These are phyloP conservation scores for Cyprinodon variegatus DNA, from an alignment of 2,113 vertebrate species.

Conservation along the genomic window DNA sequence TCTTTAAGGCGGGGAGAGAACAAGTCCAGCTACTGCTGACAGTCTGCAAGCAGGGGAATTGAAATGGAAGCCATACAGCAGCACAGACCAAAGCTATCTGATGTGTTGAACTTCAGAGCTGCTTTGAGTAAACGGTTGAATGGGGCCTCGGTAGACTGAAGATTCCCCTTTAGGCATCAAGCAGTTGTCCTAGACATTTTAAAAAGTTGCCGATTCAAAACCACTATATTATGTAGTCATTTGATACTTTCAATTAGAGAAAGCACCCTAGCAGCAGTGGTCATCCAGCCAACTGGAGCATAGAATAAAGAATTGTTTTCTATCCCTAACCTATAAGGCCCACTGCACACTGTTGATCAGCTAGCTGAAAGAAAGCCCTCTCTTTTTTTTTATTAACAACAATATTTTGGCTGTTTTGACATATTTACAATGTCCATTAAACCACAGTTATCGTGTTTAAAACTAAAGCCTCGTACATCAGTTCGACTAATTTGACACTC, in stretches of 20 bases:
- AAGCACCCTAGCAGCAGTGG: too few species aligned
- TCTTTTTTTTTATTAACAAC: neutral
- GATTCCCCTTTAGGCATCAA: neutral
- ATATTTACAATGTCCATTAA: neutral
- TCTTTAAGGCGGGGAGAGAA: slow-evolving; percentile 7
- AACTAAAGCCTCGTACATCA: neutral
- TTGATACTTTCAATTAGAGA: neutral
- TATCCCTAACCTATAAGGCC: neutral
- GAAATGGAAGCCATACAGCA: slow-evolving; percentile 13
- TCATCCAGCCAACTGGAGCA: neutral
- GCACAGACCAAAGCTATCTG: slow-evolving; percentile 5
- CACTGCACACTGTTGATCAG: neutral
- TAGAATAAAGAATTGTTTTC: neutral
- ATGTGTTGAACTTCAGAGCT: slow-evolving; percentile 39
- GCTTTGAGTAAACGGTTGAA: neutral
- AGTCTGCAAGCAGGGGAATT: slow-evolving; percentile 15
- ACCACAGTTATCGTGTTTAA: neutral
- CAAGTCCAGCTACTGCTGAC: slow-evolving; percentile 38
- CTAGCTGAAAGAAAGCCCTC: neutral
- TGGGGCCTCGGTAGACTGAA: slow-evolving; percentile 17
- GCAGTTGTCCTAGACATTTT: neutral
- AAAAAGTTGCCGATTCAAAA: neutral
- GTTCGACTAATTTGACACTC: neutral
- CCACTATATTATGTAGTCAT: neutral
- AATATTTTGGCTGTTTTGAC: neutral